Base-by-base conservation (phyloP, 2,888 invertebrate genomes). In the Helobdella robusta region DNA sequence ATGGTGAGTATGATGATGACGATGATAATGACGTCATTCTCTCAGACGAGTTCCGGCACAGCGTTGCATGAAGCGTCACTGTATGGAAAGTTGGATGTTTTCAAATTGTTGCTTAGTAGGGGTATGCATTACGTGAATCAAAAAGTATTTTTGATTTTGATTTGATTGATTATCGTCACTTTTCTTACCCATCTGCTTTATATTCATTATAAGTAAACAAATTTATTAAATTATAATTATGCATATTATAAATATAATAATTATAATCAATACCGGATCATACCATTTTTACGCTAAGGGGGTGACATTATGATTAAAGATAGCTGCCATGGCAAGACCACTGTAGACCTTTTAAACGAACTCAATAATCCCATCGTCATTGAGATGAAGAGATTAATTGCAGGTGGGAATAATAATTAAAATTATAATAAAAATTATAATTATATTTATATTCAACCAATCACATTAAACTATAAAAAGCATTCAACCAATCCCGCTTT, bases 41-140 rank as follows among this genome's bases (percentile, higher is more conserved):
- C 73, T 20, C 83, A 88, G 72, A 91, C 92, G 18, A 85, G 87
- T 67, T 85, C 86, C 8, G 94, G 94, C 0, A 91, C 91, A 5
- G 89, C 93, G 0, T 83, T 95, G 68, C 94, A 94, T 82, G 92
- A 93, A 78, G 93, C 94, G 0, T 91, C 91, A 0, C 84, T 91
- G 30, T 91, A 87, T 78, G 92, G 92, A 23, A 91, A 92, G 79
- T 86, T 88, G 71, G 87, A 89, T 67, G 91, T 92, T 23, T 91
- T 91, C 28, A 84, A 87, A 64, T 84, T 88, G 0, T 83, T 93
- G 40, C 82, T 94, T 20, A 86, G 87, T 28, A 68, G 70, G 68
- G 76, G 76, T 76, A 65, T 67, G 68, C 25, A n/a, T n/a, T n/a
- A n/a, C n/a, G n/a, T n/a, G n/a, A n/a, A n/a, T n/a, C n/a, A n/a